These are phyloP conservation scores for Acrocephalus arundinaceus DNA, from an alignment of 2,113 vertebrate species.

Conservation along the genomic window DNA sequence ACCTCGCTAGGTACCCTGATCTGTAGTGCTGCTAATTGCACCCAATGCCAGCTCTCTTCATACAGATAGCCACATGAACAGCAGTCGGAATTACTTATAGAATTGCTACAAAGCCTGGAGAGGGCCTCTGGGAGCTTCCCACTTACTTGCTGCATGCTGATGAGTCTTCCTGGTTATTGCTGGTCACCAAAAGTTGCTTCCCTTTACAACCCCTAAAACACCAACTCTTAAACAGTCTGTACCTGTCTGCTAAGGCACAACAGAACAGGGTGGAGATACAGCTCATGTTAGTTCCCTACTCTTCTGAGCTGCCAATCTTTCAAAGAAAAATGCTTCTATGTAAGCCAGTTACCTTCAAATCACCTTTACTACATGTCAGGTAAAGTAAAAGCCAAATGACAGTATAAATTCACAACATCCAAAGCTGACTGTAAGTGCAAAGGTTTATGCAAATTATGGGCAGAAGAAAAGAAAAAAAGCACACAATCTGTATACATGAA, in stretches of 20 bases:
- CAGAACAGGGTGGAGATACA: not conserved
- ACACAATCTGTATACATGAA: not conserved
- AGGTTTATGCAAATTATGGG: not conserved
- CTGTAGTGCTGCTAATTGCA: not conserved
- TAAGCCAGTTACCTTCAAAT: not conserved
- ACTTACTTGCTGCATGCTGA: not conserved
- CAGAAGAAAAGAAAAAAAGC: not conserved
- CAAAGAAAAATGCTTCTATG: not conserved
- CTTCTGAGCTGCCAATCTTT: not conserved
- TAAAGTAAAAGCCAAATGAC: not conserved
- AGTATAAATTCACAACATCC: not conserved
- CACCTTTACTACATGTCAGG: not conserved
- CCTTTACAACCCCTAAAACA: not conserved
- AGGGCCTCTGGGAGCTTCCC: not conserved
- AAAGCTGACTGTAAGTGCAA: not conserved
- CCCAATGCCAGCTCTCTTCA: not conserved
- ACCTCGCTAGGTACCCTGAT: not conserved
- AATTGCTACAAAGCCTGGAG: not conserved
- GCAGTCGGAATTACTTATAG: not conserved
- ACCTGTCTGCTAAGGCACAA: not conserved
- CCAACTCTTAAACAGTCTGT: not conserved
- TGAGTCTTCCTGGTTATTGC: not conserved
- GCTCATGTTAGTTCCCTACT: not conserved
- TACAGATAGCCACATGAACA: not conserved
- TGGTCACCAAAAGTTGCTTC: not conserved